These are phyloP conservation scores for Riparia riparia DNA, from an alignment of 2,113 vertebrate species.

Conservation along the genomic window DNA sequence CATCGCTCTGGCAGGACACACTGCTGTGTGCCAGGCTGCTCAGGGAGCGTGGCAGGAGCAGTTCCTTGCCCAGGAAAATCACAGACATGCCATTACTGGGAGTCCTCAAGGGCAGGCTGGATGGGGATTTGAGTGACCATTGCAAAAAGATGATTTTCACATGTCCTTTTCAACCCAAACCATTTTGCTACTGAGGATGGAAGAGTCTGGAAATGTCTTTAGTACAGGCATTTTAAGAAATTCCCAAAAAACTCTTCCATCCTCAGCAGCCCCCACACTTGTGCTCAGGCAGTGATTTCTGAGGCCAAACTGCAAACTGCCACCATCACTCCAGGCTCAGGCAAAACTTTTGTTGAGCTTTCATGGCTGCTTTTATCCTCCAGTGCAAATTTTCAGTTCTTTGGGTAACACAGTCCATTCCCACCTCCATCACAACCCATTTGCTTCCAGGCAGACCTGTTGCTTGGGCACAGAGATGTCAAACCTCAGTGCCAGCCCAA, in stretches of 20 bases:
- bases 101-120: background rate
- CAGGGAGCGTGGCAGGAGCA: background rate
- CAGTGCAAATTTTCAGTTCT: background rate
- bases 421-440: background rate
- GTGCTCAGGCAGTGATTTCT: background rate
- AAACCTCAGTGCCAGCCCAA: background rate
- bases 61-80: background rate
- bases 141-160: background rate
- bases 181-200: background rate
- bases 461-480: background rate
- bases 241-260: background rate
- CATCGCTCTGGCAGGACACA: background rate
- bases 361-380: background rate
- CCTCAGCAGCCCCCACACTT: background rate
- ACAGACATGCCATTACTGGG: background rate
- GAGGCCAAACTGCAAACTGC: background rate
- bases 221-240: background rate
- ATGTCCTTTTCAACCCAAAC: background rate
- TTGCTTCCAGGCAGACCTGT: background rate
- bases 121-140: background rate
- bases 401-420: background rate
- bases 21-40: background rate
- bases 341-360: background rate
- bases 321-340: background rate
- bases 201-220: background rate